These are phyloP conservation scores for Leptonema lineaticorne DNA, from an alignment of 1,140 invertebrate species.

Conservation along the genomic window DNA sequence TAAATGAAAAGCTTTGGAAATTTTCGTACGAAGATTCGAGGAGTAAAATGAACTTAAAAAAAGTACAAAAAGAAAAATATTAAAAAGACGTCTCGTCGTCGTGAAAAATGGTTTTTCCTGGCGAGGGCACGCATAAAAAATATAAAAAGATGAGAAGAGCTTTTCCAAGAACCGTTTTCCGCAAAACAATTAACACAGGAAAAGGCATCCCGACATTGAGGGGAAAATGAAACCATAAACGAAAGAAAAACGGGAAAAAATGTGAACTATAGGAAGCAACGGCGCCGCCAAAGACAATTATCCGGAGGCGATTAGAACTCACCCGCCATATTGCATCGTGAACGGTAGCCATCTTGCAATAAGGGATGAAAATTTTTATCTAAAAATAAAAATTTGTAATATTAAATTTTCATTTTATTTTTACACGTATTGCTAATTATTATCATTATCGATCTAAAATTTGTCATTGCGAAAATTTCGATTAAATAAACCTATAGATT, in stretches of 20 bases:
- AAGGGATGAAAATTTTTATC: neutral
- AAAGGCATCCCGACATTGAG: slow-evolving; percentile 18
- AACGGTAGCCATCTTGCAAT: slow-evolving; percentile 14
- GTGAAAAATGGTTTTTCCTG: slow-evolving; percentile 23
- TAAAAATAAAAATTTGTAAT: no score
- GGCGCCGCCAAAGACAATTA: slow-evolving; percentile 31
- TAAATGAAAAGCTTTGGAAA: neutral
- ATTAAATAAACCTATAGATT: no score
- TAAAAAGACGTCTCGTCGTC: neutral
- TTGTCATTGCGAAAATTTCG: no score
- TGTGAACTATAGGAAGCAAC: slow-evolving; percentile 13
- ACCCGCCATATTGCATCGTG: slow-evolving; percentile 21
- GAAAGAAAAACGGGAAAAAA: slow-evolving; percentile 16
- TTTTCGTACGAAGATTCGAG: neutral
- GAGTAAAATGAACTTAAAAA: neutral
- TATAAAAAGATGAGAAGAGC: neutral
- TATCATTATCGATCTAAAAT: no score
- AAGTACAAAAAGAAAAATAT: neutral
- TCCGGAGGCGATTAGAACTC: slow-evolving; percentile 23
- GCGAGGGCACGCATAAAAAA: neutral
- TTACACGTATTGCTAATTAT: no score
- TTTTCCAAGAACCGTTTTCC: slow-evolving; percentile 25
- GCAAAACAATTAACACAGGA: slow-evolving; percentile 32
- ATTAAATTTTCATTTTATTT: no score
- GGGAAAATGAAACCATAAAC: slow-evolving; percentile 27